Evolutionary conservation across 2,888 invertebrate species (phyloP), one percentile per base, ranked within the genome.

Genomic region (Smittia sp.): DNA sequence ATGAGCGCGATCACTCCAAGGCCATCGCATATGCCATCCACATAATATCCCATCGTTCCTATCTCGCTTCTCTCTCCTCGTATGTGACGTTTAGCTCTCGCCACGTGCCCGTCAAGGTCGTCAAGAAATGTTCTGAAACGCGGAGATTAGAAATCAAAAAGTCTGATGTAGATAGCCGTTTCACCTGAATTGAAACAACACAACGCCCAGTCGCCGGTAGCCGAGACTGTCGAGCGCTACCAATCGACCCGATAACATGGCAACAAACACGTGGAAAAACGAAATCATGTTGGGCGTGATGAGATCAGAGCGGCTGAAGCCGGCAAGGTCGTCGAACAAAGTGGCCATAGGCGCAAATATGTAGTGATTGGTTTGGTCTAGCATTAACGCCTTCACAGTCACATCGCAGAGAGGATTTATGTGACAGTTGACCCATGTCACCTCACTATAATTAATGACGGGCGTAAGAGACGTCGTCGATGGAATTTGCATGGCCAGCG

Each of bases 231-330:
- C 90, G 70, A 89, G 90, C 1, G 90, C 87, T 62, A 94, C 83
- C 72, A 92, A 85, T 78, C 90, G 91, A 0, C 89, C 92, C n/a
- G 91, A 87, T 0, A 89, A 77, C 18, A 91, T 81, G 0, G 94
- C 93, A 1, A 93, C 84, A 18, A 90, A 84, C 1, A 94, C 90
- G 78, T 94, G 94, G 70, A 88, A 89, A 76, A 88, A 86, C 41
- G 93, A 94, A 77, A 95, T 92, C 84, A 89, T 87, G 81, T 94
- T 94, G 0, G 95, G 92, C 0, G 93, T 92, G 75, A 95, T 86
- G 69, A 88, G 84, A 1, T 83, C 78, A 65, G 82, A 84, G 4
- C 85, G 83, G 0, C 89, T 90, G 77, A 92, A 87, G 1, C 86
- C 85, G 22, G 90, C 80, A 4, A 88, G 81, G 77, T 86, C 81